phyloP scores from a whole-genome alignment of 2,113 vertebrate genomes.

The Platysternon megacephalum region DNA sequence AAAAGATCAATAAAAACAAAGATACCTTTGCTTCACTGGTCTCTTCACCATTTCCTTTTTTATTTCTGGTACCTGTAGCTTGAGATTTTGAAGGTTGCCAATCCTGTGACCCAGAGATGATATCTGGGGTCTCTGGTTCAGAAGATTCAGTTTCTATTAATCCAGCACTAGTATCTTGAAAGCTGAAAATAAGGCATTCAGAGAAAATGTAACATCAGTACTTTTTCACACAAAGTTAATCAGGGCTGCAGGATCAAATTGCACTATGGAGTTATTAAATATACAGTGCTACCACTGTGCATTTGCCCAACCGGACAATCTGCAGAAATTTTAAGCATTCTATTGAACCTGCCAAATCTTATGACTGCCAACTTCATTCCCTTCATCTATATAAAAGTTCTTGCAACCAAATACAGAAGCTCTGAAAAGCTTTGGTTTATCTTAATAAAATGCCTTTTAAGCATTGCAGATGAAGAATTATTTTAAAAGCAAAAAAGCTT shows the following conservation, averaged over 20 bases:
- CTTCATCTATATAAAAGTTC: background rate
- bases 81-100: background rate
- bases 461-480: background rate
- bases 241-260: background rate
- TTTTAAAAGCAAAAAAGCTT: background rate
- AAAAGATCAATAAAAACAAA: background rate
- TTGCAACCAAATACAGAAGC: background rate
- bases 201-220: background rate
- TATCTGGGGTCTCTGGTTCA: background rate
- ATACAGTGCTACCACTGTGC: background rate
- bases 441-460: background rate
- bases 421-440: background rate
- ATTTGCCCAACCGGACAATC: background rate
- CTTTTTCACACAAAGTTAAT: background rate
- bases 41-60: background rate
- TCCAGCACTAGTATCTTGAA: background rate
- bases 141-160: background rate
- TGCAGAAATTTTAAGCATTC: background rate
- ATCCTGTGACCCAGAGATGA: background rate
- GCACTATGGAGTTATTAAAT: background rate
- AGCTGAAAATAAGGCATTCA: constrained; percentile 54
- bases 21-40: constrained; percentile 37
- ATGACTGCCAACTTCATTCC: background rate
- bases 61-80: background rate
- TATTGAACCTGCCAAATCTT: background rate